These are phyloP conservation scores for Bradypus variegatus DNA, from an alignment of 2,797 vertebrate species.

Conservation along the genomic window DNA sequence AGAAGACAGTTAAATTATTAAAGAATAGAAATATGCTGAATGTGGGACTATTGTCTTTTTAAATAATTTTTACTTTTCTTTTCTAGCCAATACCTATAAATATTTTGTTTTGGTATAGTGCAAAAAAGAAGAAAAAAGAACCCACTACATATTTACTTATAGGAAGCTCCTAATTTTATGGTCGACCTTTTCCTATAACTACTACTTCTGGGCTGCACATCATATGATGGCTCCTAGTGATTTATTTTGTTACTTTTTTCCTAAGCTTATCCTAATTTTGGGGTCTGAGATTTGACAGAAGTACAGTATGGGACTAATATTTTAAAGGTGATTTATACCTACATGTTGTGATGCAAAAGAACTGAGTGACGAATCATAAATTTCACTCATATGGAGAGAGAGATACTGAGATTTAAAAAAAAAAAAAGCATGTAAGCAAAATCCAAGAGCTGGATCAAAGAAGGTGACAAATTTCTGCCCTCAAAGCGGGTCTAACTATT, in stretches of 20 bases:
- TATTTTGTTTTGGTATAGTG: neutral
- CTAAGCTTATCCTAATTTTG: neutral
- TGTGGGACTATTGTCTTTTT: neutral
- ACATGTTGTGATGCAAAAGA: neutral
- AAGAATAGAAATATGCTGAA: neutral
- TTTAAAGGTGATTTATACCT: constrained; percentile 8
- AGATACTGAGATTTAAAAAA: no score
- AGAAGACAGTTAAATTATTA: neutral
- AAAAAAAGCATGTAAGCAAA: neutral
- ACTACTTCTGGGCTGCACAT: neutral
- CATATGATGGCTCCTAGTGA: neutral
- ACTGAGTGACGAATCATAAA: neutral
- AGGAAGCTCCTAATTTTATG: neutral
- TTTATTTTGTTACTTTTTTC: neutral
- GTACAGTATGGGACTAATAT: neutral
- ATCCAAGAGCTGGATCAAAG: neutral
- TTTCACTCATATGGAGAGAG: neutral
- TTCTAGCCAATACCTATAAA: neutral
- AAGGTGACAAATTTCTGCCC: neutral
- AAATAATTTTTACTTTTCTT: neutral
- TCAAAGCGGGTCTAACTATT: neutral
- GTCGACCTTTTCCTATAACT: neutral
- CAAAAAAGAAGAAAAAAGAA: neutral
- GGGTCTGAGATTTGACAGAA: neutral
- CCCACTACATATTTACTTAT: neutral